Percentiles rank a stretch among this genome's conserved stretches.
Evolutionary conservation across 1,140 invertebrate species (phyloP).

Genomic region (Galendromus occidentalis): DNA sequence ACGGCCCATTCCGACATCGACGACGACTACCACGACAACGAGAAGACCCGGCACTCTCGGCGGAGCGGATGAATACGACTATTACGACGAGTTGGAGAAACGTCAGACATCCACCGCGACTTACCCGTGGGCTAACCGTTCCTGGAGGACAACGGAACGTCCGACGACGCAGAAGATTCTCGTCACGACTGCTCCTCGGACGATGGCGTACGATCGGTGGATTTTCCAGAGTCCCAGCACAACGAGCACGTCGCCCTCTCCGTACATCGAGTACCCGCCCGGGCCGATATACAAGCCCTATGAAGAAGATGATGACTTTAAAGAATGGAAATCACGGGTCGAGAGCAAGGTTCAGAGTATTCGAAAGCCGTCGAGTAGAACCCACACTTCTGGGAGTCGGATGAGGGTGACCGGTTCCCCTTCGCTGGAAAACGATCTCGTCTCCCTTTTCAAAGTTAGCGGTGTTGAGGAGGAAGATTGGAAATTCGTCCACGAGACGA

Average conservation of each 20-base stretch:
- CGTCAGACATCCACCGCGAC: not conserved
- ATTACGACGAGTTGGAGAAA: not conserved
- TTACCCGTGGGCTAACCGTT: no score
- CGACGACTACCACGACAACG: not conserved
- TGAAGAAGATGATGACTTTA: not conserved
- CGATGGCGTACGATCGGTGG: no score
- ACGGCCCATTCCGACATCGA: not conserved
- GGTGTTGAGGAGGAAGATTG: constrained; percentile 4
- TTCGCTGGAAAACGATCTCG: not conserved
- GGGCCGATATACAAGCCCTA: not conserved
- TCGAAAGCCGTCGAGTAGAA: not conserved
- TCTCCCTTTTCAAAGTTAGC: not conserved
- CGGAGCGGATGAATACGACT: not conserved
- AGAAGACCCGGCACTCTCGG: not conserved
- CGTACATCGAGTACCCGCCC: no score
- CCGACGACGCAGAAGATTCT: no score
- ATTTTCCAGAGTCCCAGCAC: no score
- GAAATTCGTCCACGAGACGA: constrained; percentile 6
- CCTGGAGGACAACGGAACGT: no score
- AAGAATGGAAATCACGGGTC: not conserved
- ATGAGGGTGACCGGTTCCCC: not conserved
- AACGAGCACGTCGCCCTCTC: no score
- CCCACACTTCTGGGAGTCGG: not conserved
- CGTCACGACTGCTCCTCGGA: no score
- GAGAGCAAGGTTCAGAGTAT: not conserved